Base-by-base conservation (phyloP, 2,888 invertebrate genomes). In the Notocelia uddmanniana region DNA sequence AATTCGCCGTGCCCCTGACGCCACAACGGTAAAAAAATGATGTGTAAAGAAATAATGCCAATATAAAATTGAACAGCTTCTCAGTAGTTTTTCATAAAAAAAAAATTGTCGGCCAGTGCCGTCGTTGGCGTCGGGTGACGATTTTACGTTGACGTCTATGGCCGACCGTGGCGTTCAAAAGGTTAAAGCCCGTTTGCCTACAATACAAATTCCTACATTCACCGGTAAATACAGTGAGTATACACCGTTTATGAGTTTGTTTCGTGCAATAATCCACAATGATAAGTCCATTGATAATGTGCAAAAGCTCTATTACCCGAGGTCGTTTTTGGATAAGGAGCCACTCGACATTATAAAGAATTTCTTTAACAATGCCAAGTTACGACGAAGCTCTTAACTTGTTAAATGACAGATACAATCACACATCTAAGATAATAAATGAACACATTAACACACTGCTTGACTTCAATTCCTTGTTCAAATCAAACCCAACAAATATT, bases 201-300 rank as follows among this genome's bases (percentile, higher is more conserved):
- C 55, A 2, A 55, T 55, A 5, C 11, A 26, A 15, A 26, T 55
- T 8, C 15, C 9, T 6, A n/a, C 26, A 1, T 68, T 59, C 11
- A 69, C 69, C 5, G 69, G 62, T 13, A 60, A 69, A 19, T 69
- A 60, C 13, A 26, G 48, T 18, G 62, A 63, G 21, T 69, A 69
- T 18, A 62, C 37, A 10, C 34, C 41, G 10, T 69, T 69, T 10
- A 69, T 62, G 3, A 23, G 18, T 13, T 18, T 69, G 11, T 69
- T 69, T n/a, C 34, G 8, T 3, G 45, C 69, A 5, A 52, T 69
- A 8, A 45, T 69, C 10, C 34, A 55, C n/a, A 69, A 55, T 11
- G 45, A 69, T 18, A 52, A n/a, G 8, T 54, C 52, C 13, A 50
- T 62, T 10, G 41, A 62, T 9, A 60, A 54, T 0, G 45, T 69